Evolutionary conservation across 2,113 vertebrate species (phyloP).

Genomic region (Cheilinus undulatus): DNA sequence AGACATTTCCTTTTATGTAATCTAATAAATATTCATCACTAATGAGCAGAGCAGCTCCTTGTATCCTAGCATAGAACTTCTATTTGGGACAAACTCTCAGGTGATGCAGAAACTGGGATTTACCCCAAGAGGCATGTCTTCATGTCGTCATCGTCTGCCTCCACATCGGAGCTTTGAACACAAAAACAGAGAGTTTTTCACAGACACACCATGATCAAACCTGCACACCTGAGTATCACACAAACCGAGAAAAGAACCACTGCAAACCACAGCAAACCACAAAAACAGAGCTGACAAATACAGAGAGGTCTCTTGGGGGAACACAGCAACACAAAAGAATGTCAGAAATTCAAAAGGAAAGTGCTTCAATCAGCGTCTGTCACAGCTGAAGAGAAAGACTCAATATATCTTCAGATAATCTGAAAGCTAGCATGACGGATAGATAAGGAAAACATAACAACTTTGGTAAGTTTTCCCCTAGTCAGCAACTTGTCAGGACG

Average conservation of each 20-base stretch:
- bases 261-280: conserved; percentile 38
- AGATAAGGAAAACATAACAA: not conserved
- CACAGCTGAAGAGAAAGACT: not conserved
- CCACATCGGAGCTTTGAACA: conserved; percentile 21
- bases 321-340: not conserved
- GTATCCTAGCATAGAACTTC: not conserved
- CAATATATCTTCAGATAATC: not conserved
- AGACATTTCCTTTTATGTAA: conserved; percentile 3
- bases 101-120: conserved; percentile 19
- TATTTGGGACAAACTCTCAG: conserved; percentile 33
- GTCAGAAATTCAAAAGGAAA: conserved; percentile 24
- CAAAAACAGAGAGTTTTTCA: conserved; percentile 2
- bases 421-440: not conserved
- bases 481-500: not conserved
- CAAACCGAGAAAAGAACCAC: conserved; percentile 15
- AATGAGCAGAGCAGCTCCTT: not conserved
- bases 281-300: conserved; percentile 21
- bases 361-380: not conserved
- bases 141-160: conserved; percentile 26
- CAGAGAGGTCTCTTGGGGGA: not conserved
- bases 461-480: not conserved
- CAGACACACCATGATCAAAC: not conserved
- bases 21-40: not conserved
- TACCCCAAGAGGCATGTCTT: conserved; percentile 40
- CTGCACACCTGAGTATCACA: not conserved